Evolutionary conservation across 2,113 vertebrate species (phyloP), one percentile per base, ranked within the genome.

Genomic region (Sialia sialis): DNA sequence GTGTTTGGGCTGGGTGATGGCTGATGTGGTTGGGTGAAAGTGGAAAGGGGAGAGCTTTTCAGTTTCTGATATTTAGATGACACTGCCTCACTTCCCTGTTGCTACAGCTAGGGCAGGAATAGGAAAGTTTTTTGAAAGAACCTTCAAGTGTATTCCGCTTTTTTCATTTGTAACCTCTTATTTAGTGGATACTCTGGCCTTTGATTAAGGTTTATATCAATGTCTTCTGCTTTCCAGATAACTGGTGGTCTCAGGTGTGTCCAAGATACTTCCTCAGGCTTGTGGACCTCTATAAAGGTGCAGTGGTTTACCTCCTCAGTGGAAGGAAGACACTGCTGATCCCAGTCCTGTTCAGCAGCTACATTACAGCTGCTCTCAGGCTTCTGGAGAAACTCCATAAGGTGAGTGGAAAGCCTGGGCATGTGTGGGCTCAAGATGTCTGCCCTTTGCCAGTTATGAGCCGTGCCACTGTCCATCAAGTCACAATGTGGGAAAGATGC

Each of bases 161-260:
- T 78, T 3, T 76, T 89, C 59, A 51, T 6, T 36, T 73, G 26
- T 66, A 69, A 11, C 5, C 12, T 7, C 7, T 74, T 73, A 38
- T 36, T 62, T 72, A 82, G 22, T 23, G 21, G 3, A 54, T 77
- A 25, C 27, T 78, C 10, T 63, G 55, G 29, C 34, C 9, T 92
- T 88, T 63, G 39, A 23, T 51, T 73, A 16, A 73, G 43, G 34
- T 87, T 77, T 64, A 4, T 70, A 4, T 78, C 64, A 76, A 49
- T 49, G 48, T 78, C 7, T 78, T 66, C 75, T 96, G 62, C 77
- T 93, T 95, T 97, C 73, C 97, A 99, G 99, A 99, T 98, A 99
- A 99, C 97, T 99, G 99, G 99, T 99, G 99, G 99, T 99, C 98
- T 96, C 98, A 98, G n/a, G 97, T 99, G 89, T 99, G 99, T 54